Base-by-base conservation (phyloP, 2,797 vertebrate genomes). In the Discoglossus pictus region DNA sequence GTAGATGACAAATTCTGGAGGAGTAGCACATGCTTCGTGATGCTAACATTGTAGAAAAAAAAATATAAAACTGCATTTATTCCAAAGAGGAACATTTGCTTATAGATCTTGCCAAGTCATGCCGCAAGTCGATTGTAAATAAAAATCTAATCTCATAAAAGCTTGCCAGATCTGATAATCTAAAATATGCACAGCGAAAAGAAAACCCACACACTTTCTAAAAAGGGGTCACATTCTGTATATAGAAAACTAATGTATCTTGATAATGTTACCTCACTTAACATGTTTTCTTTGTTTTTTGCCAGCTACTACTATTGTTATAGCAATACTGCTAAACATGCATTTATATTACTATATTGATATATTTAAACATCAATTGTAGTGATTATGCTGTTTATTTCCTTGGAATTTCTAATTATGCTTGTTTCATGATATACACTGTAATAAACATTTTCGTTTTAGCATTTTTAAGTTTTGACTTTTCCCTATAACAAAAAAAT, bases 31-130 rank as follows among this genome's bases (percentile, higher is more conserved):
- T 59, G 53, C 23, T 58, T 58, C 24, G 34, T 47, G 34, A 55
- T 58, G n/a, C 24, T 50, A 50, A 59, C 23, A 36, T 59, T 59
- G 43, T 34, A 16, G 25, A 18, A 24, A 10, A 43, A 39, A 47
- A 44, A 38, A 34, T 65, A 42, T 3, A 54, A 65, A 44, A 44
- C 4, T 20, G 20, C 3, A 67, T 12, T 34, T 51, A 39, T 67
- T 67, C 27, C 44, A 59, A 50, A 15, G 35, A 59, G 44, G 53
- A 59, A 67, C 64, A 58, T 39, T 56, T 67, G 53, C 23, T 59
- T 50, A 23, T 40, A 42, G 9, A 67, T 48, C 23, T 27, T 67
- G 54, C 64, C 64, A 58, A 58, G 64, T 59, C 53, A 67, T 67
- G 54, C 44, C 21, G 39, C 16, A 16, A 36, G 64, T 16, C 21